These are phyloP conservation scores for Microchrysa polita DNA, from an alignment of 2,888 invertebrate genomes.

Conservation along the genomic window DNA sequence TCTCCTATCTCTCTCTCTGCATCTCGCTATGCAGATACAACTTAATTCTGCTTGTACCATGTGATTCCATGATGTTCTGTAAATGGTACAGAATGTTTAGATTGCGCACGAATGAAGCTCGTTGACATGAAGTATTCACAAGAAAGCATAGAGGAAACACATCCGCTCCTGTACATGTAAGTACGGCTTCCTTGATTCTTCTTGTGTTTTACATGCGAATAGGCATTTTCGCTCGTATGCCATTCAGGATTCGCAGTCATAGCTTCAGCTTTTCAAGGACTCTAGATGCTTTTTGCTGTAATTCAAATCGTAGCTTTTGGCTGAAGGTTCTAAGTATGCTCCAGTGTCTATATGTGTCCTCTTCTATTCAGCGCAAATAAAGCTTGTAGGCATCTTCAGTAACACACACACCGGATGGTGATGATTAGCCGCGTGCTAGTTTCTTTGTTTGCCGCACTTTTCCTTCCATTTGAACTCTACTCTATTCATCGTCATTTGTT, in stretches of 20 bases:
- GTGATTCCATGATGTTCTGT: too few species aligned
- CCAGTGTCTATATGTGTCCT: not conserved
- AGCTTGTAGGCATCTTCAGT: not conserved
- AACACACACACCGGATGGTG: not conserved
- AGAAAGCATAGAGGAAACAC: slow-evolving; percentile 15
- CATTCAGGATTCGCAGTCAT: slow-evolving; percentile 5
- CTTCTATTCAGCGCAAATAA: not conserved
- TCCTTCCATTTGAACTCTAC: not conserved
- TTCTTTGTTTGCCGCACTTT: not conserved
- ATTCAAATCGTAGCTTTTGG: not conserved
- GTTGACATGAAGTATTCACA: slow-evolving; percentile 35
- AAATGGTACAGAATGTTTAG: slow-evolving; percentile 15
- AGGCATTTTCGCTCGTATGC: too few species aligned
- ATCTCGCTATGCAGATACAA: not conserved
- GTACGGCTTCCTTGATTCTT: not conserved
- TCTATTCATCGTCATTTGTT: not conserved
- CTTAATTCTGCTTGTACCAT: too few species aligned
- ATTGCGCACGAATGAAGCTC: slow-evolving; percentile 4
- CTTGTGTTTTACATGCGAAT: slow-evolving; percentile 1
- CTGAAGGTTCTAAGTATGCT: not conserved
- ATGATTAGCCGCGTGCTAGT: not conserved
- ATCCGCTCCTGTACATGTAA: not conserved
- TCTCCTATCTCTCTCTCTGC: too few species aligned
- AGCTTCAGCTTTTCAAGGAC: slow-evolving; percentile 21
- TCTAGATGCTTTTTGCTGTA: not conserved